These are phyloP conservation scores for Coelinius sp. DNA, from an alignment of 2,888 invertebrate genomes.

Conservation along the genomic window DNA sequence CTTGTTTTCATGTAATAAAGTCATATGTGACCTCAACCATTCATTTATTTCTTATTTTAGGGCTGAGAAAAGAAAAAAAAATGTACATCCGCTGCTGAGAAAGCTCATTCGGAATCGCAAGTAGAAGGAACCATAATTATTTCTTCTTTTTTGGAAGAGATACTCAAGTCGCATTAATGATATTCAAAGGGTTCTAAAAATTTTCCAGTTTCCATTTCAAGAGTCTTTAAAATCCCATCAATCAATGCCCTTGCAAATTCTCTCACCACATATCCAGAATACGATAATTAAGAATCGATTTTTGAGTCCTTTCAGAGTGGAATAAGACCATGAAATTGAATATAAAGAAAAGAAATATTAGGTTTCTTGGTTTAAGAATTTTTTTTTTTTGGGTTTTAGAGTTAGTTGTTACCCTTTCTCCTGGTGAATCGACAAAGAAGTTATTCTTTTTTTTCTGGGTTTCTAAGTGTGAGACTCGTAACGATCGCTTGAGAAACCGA, in stretches of 20 bases:
- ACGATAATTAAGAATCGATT: slow-evolving; percentile 12
- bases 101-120: slow-evolving; percentile 56
- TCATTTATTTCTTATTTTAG: slow-evolving; percentile 6
- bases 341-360: slow-evolving; percentile 10
- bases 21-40: not conserved
- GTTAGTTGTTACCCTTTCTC: not conserved
- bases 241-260: slow-evolving; percentile 1
- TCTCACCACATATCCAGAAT: not conserved
- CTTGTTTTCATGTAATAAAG: not conserved
- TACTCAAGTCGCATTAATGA: slow-evolving; percentile 44
- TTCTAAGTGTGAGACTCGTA: not conserved
- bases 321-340: slow-evolving; percentile 31
- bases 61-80: slow-evolving; percentile 33
- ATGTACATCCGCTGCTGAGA: slow-evolving; percentile 51
- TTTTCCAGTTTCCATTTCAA: slow-evolving; percentile 20
- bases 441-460: not conserved
- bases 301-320: not conserved
- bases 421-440: not conserved
- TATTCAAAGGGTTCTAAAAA: slow-evolving; percentile 50
- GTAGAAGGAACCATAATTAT: slow-evolving; percentile 42
- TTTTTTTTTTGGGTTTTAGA: not conserved
- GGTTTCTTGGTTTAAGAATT: not conserved
- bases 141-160: slow-evolving; percentile 10
- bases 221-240: not conserved
- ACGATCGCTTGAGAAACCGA: slow-evolving; percentile 7